A percentile compares a stretch with the other conserved stretches of the same genome.
These are phyloP conservation scores for Artibeus jamaicensis DNA, from an alignment of 2,797 vertebrate species.

Conservation along the genomic window DNA sequence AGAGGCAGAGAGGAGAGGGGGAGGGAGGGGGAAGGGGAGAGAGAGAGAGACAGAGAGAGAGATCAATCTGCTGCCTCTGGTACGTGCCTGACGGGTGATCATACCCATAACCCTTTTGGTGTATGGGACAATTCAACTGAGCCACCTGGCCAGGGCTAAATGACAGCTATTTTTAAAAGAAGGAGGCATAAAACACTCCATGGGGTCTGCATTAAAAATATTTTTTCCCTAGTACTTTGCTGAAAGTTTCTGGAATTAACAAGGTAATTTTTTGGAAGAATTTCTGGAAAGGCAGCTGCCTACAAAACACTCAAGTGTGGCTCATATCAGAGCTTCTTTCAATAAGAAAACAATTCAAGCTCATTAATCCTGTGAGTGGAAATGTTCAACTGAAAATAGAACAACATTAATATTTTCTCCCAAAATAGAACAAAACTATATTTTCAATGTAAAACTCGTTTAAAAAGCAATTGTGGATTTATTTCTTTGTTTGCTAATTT, in stretches of 20 bases:
- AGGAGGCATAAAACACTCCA: background rate
- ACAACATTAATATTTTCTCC: slow-evolving; percentile 67
- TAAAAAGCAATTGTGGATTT: slow-evolving; percentile 51
- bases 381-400: slow-evolving; percentile 64
- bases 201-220: fast-evolving
- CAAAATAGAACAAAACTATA: slow-evolving; percentile 61
- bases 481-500: slow-evolving; percentile 63
- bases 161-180: background rate
- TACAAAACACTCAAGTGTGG: slow-evolving; percentile 4
- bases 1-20: too few species aligned
- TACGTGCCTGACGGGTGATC: background rate
- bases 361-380: slow-evolving; percentile 55
- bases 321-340: slow-evolving; percentile 29
- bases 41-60: too few species aligned
- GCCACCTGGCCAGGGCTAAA: background rate
- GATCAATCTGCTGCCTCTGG: background rate
- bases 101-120: background rate
- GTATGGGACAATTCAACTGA: background rate
- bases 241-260: slow-evolving; percentile 10
- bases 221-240: background rate
- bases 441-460: slow-evolving; percentile 63
- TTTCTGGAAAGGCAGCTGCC: slow-evolving; percentile 4
- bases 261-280: background rate
- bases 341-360: slow-evolving; percentile 42
- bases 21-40: too few species aligned